A percentile compares a stretch with the other conserved stretches of the same genome.
Conservation (phyloP, 2,888 invertebrate species). For the Azorinus chamasolen region DNA sequence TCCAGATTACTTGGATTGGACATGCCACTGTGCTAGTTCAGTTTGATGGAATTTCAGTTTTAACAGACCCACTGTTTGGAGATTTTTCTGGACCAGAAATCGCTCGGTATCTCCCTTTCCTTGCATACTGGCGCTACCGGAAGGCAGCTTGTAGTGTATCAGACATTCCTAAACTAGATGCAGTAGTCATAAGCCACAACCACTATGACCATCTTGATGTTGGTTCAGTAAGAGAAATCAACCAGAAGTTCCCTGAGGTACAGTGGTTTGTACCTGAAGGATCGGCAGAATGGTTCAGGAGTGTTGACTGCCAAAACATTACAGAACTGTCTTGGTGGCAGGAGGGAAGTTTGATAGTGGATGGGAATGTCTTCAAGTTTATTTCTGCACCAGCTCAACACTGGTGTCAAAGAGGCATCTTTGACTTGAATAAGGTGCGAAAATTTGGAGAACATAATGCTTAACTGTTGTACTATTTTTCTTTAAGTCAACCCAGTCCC, state of each 20-base stretch:
- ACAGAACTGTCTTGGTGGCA: conserved; percentile 66
- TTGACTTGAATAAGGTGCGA: conserved; percentile 86
- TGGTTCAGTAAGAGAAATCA: conserved; percentile 76
- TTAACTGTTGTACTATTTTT: too few relatives aligned
- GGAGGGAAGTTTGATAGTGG: neutral
- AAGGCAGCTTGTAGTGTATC: conserved; percentile 77
- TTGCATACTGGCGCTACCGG: conserved; percentile 86
- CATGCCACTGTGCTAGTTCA: conserved; percentile 87
- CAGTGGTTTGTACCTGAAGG: conserved; percentile 63
- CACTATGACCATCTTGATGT: conserved; percentile 88
- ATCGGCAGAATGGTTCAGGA: conserved; percentile 77
- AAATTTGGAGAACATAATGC: too few relatives aligned
- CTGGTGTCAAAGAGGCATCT: conserved; percentile 86
- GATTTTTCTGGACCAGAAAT: conserved; percentile 83
- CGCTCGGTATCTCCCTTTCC: conserved; percentile 14
- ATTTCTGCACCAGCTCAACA: conserved; percentile 88
- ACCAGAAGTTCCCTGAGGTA: conserved; percentile 47
- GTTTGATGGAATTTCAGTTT: conserved; percentile 85
- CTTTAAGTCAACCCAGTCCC: too few relatives aligned
- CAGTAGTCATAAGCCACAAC: conserved; percentile 87
- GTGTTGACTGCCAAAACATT: conserved; percentile 54
- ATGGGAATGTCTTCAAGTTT: conserved; percentile 68
- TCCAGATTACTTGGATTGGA: conserved; percentile 87
- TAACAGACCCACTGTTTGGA: conserved; percentile 87
- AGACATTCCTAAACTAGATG: conserved; percentile 86